Evolutionary conservation across 1,140 invertebrate genomes (phyloP), one percentile per base, ranked within the genome.

Genomic region (Ceratina calcarata): DNA sequence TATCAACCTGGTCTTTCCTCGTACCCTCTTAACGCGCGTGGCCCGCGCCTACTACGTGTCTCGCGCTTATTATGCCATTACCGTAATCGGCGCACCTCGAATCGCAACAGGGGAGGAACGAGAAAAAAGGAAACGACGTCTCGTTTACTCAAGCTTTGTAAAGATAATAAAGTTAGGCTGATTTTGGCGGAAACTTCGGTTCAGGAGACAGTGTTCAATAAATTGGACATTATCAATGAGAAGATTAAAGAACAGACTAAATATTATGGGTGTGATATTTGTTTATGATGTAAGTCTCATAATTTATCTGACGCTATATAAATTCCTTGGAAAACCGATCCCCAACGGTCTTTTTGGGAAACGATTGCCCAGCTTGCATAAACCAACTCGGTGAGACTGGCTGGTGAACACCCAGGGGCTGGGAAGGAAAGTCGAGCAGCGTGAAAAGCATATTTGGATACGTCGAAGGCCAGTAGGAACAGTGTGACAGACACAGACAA

Each of bases 371-470:
- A 8, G 4, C 20, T 45, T 45, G 13, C 67, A 58, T 22, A 15
- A 3, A 70, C 8, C 45, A 62, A 18, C 67, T 10, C 67, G 55
- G 18, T 10, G 37, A 53, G 57, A 12, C 55, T 27, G 57, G 37
- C 37, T 45, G 37, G 37, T 45, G 37, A 45, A 53, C 55, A 68
- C 27, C 45, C 18, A 64, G 57, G 49, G 24, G 37, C 45, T 45
- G 64, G 20, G 57, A 68, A 83, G 57, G 66, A 62, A 75, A 73
- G 49, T 64, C 32, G 22, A 64, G 53, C 62, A 61, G 55, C 70
- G 70, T 55, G 68, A 61, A 76, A 80, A 85, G 69, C 78, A 71
- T 68, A 84, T 86, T 88, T 78, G 80, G 76, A 86, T 78, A 82
- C 83, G 77, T 79, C 49, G 81, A 84, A 76, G 73, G 65, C 74